Base-by-base conservation (phyloP, 2,797 vertebrate genomes). In the Microchirus variegatus region DNA sequence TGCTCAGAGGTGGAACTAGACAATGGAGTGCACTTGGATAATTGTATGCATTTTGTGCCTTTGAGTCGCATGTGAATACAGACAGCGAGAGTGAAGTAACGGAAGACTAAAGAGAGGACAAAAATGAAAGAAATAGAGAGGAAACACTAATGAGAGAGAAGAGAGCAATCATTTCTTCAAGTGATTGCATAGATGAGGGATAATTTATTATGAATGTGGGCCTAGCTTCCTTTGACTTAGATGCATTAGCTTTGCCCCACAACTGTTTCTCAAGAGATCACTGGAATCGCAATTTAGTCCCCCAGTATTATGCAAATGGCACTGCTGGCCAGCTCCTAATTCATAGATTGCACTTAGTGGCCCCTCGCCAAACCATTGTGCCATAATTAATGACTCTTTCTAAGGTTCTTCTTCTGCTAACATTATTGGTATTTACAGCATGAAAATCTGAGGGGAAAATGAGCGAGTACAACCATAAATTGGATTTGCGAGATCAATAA, bases 191-290 rank as follows among this genome's bases (percentile, higher is more conserved):
- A 83, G 82, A 85, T 85, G 78, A 80, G 77, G 78, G 83, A 87
- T 86, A 81, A 85, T 89, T 83, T 81, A 85, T 91, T 86, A 85
- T 81, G 70, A 89, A 90, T 87, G 85, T 80, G 78, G 53, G 69
- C 77, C 77, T 70, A 70, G 78, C 78, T 79, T 78, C 74, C 73
- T 78, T 83, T 89, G 87, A 89, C 87, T 88, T 82, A 80, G 83
- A 91, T 87, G 82, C 85, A 89, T 89, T 87, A 87, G 90, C 75
- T 80, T 87, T 75, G 77, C 80, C 74, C 68, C 63, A 70, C 70
- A 77, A 90, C 80, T 85, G 79, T 86, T 83, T 84, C 79, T 87
- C 75, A 80, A 86, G 78, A 85, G 78, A 86, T 89, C 15, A 77
- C 65, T 77, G 55, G 62, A 88, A 84, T 83, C 50, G 65, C 80